These are phyloP conservation scores for Naso thynnoides DNA, from an alignment of 2,797 vertebrate genomes.

Conservation along the genomic window DNA sequence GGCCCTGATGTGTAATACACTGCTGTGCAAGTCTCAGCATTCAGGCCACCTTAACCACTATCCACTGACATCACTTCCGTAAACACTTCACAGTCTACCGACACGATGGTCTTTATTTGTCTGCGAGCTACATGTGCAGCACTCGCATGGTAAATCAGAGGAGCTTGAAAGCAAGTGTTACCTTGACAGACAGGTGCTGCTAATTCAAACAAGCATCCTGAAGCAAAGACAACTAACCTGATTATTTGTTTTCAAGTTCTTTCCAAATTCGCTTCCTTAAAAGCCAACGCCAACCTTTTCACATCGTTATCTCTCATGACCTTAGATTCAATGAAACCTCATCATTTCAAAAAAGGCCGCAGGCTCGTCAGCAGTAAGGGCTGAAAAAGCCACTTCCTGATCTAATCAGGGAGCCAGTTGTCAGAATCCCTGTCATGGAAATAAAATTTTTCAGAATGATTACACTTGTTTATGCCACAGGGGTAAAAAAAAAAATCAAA, in stretches of 20 bases:
- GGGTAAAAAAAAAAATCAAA: slow-evolving; percentile 20
- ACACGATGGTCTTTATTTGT: neutral
- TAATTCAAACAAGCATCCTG: slow-evolving; percentile 1
- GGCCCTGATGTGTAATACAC: neutral
- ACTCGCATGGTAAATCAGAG: neutral
- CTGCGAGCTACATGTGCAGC: neutral
- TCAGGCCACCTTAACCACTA: neutral
- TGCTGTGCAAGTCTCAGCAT: neutral
- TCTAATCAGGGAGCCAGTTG: slow-evolving; percentile 31
- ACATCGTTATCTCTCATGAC: neutral
- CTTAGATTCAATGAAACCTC: slow-evolving; percentile 4
- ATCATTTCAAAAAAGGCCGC: slow-evolving; percentile 8
- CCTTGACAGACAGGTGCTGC: neutral
- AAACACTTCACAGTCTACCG: neutral
- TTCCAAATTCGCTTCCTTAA: slow-evolving; percentile 8
- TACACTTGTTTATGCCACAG: slow-evolving; percentile 6
- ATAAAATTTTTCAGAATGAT: slow-evolving; percentile 4
- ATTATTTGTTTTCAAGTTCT: slow-evolving; percentile 3
- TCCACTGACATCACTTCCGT: neutral
- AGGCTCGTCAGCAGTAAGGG: slow-evolving; percentile 6
- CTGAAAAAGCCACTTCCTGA: slow-evolving; percentile 16
- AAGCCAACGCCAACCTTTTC: neutral
- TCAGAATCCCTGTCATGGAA: slow-evolving; percentile 24
- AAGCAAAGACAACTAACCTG: neutral
- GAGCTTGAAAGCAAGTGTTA: neutral